A percentile compares a stretch with the other conserved stretches of the same genome.
Evolutionary conservation across 2,888 invertebrate genomes (phyloP).

Genomic region (Belgica antarctica): DNA sequence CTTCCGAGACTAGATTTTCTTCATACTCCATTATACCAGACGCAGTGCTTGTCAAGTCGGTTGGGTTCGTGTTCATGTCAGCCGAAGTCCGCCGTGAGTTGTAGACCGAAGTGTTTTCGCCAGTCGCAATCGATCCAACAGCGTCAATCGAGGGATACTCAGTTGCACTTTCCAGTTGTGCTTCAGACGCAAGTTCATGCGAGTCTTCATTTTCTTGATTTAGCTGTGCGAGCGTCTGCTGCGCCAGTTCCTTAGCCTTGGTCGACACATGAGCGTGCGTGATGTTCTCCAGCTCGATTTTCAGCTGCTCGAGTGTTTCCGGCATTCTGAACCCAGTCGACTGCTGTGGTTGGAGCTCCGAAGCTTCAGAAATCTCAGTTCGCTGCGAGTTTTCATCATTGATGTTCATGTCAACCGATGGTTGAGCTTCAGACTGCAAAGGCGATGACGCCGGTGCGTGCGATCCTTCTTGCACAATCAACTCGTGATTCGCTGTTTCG

Average conservation of each 20-base stretch:
- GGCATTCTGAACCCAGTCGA: conserved; percentile 45
- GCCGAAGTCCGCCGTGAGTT: conserved; percentile 54
- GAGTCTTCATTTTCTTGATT: conserved; percentile 42
- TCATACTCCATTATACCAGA: conserved; percentile 46
- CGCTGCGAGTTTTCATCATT: conserved; percentile 32
- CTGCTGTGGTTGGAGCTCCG: conserved; percentile 45
- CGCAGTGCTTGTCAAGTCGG: conserved; percentile 28
- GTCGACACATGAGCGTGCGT: conserved; percentile 57
- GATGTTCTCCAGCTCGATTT: conserved; percentile 60
- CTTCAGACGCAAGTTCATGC: not conserved
- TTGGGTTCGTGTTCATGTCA: conserved; percentile 46
- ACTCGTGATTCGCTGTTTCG: conserved; percentile 45
- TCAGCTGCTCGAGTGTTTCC: conserved; percentile 58
- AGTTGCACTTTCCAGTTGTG: conserved; percentile 21
- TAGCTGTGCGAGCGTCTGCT: conserved; percentile 51
- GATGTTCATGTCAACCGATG: conserved; percentile 44
- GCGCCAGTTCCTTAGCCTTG: conserved; percentile 41
- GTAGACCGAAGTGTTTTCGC: conserved; percentile 50
- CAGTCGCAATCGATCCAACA: conserved; percentile 25
- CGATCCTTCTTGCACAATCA: conserved; percentile 46
- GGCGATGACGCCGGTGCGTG: not conserved
- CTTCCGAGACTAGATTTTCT: conserved; percentile 49
- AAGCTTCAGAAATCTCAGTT: conserved; percentile 7
- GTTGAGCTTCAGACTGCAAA: conserved; percentile 36
- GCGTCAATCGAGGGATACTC: conserved; percentile 25